Conservation (phyloP, 2,888 invertebrate genomes). For the Cryptophagus acutangulus region DNA sequence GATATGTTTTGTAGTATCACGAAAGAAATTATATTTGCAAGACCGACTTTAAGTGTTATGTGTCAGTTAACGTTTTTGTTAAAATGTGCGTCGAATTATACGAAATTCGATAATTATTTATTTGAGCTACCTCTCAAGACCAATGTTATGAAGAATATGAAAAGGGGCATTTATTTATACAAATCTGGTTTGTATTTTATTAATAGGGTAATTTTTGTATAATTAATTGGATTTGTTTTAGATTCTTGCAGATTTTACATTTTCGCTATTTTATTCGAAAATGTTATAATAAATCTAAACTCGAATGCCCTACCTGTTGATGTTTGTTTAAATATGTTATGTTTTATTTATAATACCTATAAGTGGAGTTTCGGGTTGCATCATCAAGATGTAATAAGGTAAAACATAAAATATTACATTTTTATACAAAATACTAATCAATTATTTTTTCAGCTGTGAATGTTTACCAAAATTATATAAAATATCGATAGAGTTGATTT, state of each 20-base stretch:
- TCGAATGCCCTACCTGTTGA: constrained; percentile 21
- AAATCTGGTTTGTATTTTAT: constrained; percentile 28
- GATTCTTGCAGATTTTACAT: constrained; percentile 36
- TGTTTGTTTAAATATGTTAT: constrained; percentile 28
- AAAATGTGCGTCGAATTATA: constrained; percentile 26
- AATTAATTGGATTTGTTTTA: constrained; percentile 21
- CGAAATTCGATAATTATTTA: constrained; percentile 29
- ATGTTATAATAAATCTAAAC: constrained; percentile 20
- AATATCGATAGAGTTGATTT: constrained; percentile 30
- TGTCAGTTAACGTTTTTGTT: constrained; percentile 26
- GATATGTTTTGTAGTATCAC: constrained; percentile 23
- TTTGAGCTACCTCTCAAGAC: constrained; percentile 21
- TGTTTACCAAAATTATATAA: constrained; percentile 34
- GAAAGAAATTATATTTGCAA: constrained; percentile 27
- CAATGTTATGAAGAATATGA: constrained; percentile 11
- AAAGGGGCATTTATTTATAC: constrained; percentile 30
- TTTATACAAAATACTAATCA: constrained; percentile 6
- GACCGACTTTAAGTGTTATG: constrained; percentile 24
- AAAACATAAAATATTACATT: constrained; percentile 10
- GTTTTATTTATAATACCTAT: constrained; percentile 33
- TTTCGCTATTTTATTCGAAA: constrained; percentile 31
- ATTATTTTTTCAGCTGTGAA: constrained; percentile 33
- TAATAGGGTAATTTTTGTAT: constrained; percentile 6
- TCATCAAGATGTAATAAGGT: constrained; percentile 26
- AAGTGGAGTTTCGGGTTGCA: constrained; percentile 29